These are phyloP conservation scores for Drymodes brunneopygia DNA, from an alignment of 2,113 vertebrate species.

Conservation along the genomic window DNA sequence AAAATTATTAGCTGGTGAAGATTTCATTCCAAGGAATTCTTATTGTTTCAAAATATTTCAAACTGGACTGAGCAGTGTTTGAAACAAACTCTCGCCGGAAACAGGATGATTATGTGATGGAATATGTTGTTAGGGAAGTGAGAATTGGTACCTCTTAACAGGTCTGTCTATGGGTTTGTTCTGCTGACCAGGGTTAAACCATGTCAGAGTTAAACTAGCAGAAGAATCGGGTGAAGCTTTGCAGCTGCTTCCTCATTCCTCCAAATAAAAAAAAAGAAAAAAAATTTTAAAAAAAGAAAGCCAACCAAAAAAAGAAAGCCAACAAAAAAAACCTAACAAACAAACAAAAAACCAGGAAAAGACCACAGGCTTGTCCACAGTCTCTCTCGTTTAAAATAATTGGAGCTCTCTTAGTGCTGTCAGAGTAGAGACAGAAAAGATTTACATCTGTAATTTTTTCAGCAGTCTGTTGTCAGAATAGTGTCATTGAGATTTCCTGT, in stretches of 20 bases:
- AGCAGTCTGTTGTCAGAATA: neutral
- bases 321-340: neutral
- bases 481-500: neutral
- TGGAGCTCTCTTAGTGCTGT: neutral
- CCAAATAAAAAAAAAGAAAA: neutral
- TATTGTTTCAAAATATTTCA: neutral
- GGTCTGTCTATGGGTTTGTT: rapidly evolving
- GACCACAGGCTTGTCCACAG: neutral
- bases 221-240: neutral
- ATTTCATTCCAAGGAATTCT: neutral
- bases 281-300: too few relatives aligned
- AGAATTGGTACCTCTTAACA: rapidly evolving
- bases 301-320: neutral
- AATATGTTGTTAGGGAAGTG: rapidly evolving
- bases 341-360: neutral
- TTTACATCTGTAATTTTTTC: neutral
- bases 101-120: rapidly evolving
- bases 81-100: neutral
- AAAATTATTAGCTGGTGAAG: neutral
- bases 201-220: neutral
- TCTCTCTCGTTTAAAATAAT: neutral
- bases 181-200: neutral
- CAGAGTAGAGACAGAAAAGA: neutral
- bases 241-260: neutral
- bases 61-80: neutral